Evolutionary conservation across 2,888 invertebrate species (phyloP).

Genomic region (Hypselothyrea guttata): DNA sequence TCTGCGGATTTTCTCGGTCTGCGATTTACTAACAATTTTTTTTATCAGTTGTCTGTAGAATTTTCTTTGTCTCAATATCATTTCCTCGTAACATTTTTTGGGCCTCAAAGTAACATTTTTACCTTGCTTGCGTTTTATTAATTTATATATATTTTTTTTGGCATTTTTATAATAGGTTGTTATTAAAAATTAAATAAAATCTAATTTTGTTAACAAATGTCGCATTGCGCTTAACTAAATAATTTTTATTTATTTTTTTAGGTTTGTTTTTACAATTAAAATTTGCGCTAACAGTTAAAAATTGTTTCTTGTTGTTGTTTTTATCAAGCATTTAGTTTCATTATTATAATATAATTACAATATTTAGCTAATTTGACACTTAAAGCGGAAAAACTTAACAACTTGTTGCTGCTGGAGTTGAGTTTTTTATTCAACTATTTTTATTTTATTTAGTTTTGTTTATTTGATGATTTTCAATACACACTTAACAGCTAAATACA

Average conservation of each 20-base stretch:
- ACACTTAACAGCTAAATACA: constrained; percentile 60
- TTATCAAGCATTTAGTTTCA: constrained; percentile 19
- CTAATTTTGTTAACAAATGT: constrained; percentile 68
- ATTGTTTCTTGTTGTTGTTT: constrained; percentile 43
- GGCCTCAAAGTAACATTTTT: constrained; percentile 51
- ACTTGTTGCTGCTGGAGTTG: constrained; percentile 61
- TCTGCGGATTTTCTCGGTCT: constrained; percentile 21
- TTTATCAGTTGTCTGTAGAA: background rate
- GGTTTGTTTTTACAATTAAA: constrained; percentile 68
- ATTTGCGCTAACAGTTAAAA: constrained; percentile 76
- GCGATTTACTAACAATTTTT: constrained; percentile 11
- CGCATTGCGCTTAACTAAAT: constrained; percentile 62
- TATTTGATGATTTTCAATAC: constrained; percentile 60
- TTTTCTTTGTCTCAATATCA: constrained; percentile 2
- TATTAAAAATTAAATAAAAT: constrained; percentile 70
- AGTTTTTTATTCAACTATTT: constrained; percentile 33
- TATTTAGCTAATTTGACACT: constrained; percentile 77
- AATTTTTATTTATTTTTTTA: constrained; percentile 15
- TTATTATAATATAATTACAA: constrained; percentile 67
- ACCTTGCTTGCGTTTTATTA: constrained; percentile 38
- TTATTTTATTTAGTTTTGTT: constrained; percentile 26
- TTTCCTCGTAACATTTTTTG: constrained; percentile 42
- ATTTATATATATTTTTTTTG: constrained; percentile 28
- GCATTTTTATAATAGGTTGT: constrained; percentile 34
- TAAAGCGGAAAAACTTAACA: constrained; percentile 79